Conservation (phyloP, 2,888 invertebrate species). For the Philereme transversata region DNA sequence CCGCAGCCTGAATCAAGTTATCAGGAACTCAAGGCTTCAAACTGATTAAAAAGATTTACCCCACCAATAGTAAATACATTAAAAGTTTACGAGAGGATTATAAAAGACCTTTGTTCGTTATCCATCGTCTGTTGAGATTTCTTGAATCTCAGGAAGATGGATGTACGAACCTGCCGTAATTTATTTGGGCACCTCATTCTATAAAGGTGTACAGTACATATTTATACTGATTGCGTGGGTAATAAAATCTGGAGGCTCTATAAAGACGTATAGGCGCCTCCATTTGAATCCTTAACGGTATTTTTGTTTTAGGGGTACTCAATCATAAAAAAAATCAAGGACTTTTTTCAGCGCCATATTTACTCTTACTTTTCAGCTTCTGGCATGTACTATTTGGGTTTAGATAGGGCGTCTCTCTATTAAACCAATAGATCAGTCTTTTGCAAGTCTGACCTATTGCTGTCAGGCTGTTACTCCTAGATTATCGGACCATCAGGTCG, state of each 20-base stretch:
- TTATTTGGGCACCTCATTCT: slow-evolving; percentile 40
- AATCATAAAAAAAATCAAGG: too few relatives aligned
- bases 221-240: slow-evolving; percentile 54
- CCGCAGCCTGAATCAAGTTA: too few relatives aligned
- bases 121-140: slow-evolving; percentile 1
- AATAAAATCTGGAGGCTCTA: slow-evolving; percentile 43
- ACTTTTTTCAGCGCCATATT: too few relatives aligned
- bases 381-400: too few relatives aligned
- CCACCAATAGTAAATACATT: slow-evolving; percentile 2
- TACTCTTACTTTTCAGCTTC: too few relatives aligned
- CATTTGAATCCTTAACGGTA: too few relatives aligned
- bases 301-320: too few relatives aligned
- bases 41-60: slow-evolving; percentile 9
- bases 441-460: too few relatives aligned
- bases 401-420: too few relatives aligned
- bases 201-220: slow-evolving; percentile 25
- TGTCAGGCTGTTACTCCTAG: too few relatives aligned
- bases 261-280: slow-evolving; percentile 39
- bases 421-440: too few relatives aligned
- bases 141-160: slow-evolving; percentile 37
- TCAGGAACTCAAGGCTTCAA: slow-evolving; percentile 23
- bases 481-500: too few relatives aligned
- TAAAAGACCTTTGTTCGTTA: slow-evolving; percentile 6
- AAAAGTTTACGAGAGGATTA: slow-evolving; percentile 10
- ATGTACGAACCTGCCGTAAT: slow-evolving; percentile 45